Percentiles rank a stretch among this genome's conserved stretches.
phyloP scores from a whole-genome alignment of 2,888 invertebrate species.

The Tuberolachnus salignus region DNA sequence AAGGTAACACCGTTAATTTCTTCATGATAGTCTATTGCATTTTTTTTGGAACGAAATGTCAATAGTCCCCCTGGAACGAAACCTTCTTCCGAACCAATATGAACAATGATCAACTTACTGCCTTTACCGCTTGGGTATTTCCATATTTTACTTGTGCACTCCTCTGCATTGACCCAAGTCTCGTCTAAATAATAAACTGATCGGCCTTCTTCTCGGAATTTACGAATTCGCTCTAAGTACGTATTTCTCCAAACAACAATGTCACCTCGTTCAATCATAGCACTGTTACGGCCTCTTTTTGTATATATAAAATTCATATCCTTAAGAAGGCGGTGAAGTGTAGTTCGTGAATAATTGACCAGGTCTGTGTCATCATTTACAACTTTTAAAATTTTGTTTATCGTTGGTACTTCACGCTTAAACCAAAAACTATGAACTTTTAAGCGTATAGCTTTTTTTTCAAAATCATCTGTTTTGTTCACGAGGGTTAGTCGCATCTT shows the following conservation, averaged over 20 bases:
- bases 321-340: not conserved
- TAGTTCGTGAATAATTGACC: not conserved
- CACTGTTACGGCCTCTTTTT: slow-evolving; percentile 5
- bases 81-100: slow-evolving; percentile 53
- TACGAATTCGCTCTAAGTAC: not conserved
- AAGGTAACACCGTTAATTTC: slow-evolving; percentile 58
- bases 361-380: not conserved
- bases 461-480: not conserved
- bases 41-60: slow-evolving; percentile 58
- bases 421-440: slow-evolving; percentile 4
- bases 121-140: slow-evolving; percentile 27
- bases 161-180: slow-evolving; percentile 27
- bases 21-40: slow-evolving; percentile 58
- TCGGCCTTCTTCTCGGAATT: not conserved
- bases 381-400: not conserved
- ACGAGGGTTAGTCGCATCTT: not conserved
- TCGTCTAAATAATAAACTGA: slow-evolving; percentile 39
- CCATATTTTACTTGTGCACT: not conserved
- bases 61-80: slow-evolving; percentile 59
- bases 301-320: not conserved
- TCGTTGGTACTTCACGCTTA: not conserved
- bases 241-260: not conserved
- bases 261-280: not conserved
- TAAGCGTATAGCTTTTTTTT: not conserved
- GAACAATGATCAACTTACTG: slow-evolving; percentile 40